Evolutionary conservation across 2,797 vertebrate genomes (phyloP), one percentile per base, ranked within the genome.

Genomic region (Lutjanus campechanus): DNA sequence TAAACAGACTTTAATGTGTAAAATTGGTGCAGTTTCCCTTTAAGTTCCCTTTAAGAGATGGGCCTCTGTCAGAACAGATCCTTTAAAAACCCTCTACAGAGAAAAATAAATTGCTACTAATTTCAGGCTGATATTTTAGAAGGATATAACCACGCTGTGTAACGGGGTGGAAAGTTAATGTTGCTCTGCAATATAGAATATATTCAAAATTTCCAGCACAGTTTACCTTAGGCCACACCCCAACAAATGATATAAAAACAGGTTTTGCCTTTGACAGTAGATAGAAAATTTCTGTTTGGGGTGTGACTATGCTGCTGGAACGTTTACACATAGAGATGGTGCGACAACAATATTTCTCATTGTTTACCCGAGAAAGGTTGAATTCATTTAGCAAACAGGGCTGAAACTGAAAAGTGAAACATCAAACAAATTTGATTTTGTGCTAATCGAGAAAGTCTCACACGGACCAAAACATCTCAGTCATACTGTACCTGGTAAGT

Each of bases 401-500:
- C n/a, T 17, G 9, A 64, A 29, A 50, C 3, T 49, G 29, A 36
- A 36, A 36, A 36, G 22, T 65, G 10, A 65, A 29, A 5, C 17
- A 2, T 4, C 15, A 36, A 36, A 36, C 29, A 36, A 36, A 12
- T 36, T 20, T n/a, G 25, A 41, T 25, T 55, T 63, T 54, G 15
- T 63, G 13, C n/a, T 47, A 1, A 1, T 53, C 13, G n/a, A 19
- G 8, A 41, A 40, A 11, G 7, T 3, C 9, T 16, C 51, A 12
- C 20, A 73, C 2, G 13, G 17, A 53, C 13, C 19, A n/a, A 41
- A 20, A 46, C 5, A 1, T n/a, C 50, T 67, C 3, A 1, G 16
- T 62, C 50, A 36, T 36, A 36, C 29, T 36, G 10, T 88, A 94
- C 94, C 91, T 94, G 69, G 93, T 95, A 63, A 95, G 81, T 29